Evolutionary conservation across 2,888 invertebrate genomes (phyloP), one percentile per base, ranked within the genome.

Genomic region (Thereva nobilitata): DNA sequence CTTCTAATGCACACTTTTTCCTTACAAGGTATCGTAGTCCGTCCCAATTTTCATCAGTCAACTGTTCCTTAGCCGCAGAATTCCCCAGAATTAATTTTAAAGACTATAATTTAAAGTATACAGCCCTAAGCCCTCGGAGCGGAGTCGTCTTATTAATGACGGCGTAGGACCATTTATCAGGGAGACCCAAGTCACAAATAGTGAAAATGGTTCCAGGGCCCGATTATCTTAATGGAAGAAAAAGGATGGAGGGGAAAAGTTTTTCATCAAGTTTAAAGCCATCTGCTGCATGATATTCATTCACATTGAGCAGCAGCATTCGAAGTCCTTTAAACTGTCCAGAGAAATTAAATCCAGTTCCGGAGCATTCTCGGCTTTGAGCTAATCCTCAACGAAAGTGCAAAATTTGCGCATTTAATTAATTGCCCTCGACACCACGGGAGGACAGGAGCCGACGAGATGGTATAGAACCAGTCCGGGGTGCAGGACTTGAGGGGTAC

Each of bases 151-250:
- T 59, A 59, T 59, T 59, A 59, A 59, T 59, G 57, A 59, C 57
- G 47, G 37, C 47, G 57, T 5, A 12, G 23, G 35, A 47, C 57
- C 45, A 59, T 59, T 59, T 59, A 59, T 59, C 57, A 59, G 47
- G 37, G 38, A 23, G 47, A 37, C 47, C 47, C 57, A 47, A 38
- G 45, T 59, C 47, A 59, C 57, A 59, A 59, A 59, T 59, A 59
- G 57, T 59, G 45, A 10, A 47, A 59, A 59, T 47, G 37, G 57
- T 45, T 59, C 9, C 41, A 45, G 57, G 57, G 40, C 45, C 23
- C 47, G 57, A 59, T 59, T 59, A 59, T 59, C 57, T 47, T 59
- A 59, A 59, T 59, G 57, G 57, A 59, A 12, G 35, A 59, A 59
- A 47, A 47, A 59, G 38, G 57, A 44, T 44, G 42, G 34, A 56